Evolutionary conservation across 2,113 vertebrate species (phyloP).

Genomic region (Lepidothrix coronata): DNA sequence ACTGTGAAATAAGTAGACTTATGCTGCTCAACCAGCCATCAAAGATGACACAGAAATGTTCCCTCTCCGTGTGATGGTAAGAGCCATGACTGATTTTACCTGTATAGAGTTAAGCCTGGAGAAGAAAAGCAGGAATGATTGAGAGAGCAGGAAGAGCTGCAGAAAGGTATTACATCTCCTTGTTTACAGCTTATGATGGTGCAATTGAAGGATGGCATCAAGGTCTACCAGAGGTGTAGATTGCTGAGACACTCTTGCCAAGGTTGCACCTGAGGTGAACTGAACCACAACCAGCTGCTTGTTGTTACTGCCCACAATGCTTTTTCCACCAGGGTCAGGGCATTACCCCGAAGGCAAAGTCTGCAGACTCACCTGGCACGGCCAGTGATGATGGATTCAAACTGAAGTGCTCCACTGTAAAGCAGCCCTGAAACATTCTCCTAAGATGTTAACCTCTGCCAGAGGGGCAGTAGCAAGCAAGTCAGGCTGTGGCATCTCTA

Average conservation of each 20-base stretch:
- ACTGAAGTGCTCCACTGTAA: background rate
- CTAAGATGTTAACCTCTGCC: background rate
- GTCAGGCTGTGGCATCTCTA: background rate
- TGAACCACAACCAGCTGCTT: background rate
- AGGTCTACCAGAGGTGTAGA: background rate
- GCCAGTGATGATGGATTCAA: background rate
- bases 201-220: background rate
- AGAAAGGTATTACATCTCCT: background rate
- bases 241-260: background rate
- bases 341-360: background rate
- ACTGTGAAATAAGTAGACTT: background rate
- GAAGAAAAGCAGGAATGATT: background rate
- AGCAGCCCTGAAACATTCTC: background rate
- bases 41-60: background rate
- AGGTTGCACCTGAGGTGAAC: fast-evolving
- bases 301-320: background rate
- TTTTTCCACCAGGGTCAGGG: background rate
- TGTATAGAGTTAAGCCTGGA: background rate
- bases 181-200: background rate
- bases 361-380: fast-evolving
- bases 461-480: background rate
- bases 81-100: background rate
- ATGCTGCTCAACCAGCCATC: background rate
- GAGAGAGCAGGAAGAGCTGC: background rate
- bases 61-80: background rate